These are phyloP conservation scores for Cantharis lateralis DNA, from an alignment of 2,888 invertebrate genomes.

Conservation along the genomic window DNA sequence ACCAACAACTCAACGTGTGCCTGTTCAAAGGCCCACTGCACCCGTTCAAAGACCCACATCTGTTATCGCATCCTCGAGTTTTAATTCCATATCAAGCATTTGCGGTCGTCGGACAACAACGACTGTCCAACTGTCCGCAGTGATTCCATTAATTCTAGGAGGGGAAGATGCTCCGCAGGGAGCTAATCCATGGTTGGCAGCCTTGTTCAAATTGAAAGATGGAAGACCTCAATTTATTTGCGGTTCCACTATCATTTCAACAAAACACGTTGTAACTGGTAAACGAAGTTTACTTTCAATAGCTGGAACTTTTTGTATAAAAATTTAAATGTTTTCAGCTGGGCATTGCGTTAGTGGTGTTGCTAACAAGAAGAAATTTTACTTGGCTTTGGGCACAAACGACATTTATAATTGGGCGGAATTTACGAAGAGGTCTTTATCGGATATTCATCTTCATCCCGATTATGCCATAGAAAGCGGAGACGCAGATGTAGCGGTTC, in stretches of 20 bases:
- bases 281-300: constrained; percentile 4
- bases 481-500: constrained; percentile 62
- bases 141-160: constrained; percentile 44
- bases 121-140: too few species aligned
- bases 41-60: background rate
- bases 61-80: background rate
- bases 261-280: constrained; percentile 51
- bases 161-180: constrained; percentile 43
- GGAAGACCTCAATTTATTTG: constrained; percentile 50
- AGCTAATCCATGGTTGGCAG: constrained; percentile 53
- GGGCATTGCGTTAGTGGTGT: constrained; percentile 46
- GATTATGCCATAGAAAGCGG: constrained; percentile 62
- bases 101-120: constrained; percentile 39
- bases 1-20: too few species aligned
- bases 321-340: constrained; percentile 38
- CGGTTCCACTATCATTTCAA: constrained; percentile 50
- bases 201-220: constrained; percentile 49
- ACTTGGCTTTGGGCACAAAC: constrained; percentile 41
- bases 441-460: constrained; percentile 59
- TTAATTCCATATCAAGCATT: constrained; percentile 26
- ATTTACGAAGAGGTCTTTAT: constrained; percentile 51
- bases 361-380: background rate
- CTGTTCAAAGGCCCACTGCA: too few species aligned
- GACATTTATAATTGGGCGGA: constrained; percentile 45
- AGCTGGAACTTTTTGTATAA: background rate